Evolutionary conservation across 2,113 vertebrate species (phyloP).

Genomic region (Chiloscyllium plagiosum): DNA sequence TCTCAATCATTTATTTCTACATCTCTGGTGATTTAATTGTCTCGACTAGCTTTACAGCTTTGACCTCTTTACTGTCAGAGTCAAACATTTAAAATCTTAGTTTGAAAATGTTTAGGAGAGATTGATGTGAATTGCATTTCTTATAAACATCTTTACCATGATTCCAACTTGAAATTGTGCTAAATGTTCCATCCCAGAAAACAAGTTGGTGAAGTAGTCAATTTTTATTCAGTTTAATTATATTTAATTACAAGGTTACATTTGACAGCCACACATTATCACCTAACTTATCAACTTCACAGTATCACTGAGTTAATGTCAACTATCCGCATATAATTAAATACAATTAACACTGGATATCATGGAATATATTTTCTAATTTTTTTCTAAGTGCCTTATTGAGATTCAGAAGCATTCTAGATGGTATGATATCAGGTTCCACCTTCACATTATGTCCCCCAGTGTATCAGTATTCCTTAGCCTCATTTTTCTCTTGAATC

Average conservation of each 20-base stretch:
- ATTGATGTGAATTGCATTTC: not conserved
- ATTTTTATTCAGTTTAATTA: too few relatives aligned
- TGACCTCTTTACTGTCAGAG: not conserved
- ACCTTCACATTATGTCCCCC: not conserved
- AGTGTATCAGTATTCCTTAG: not conserved
- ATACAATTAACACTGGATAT: not conserved
- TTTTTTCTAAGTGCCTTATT: not conserved
- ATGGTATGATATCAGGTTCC: not conserved
- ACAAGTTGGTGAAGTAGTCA: too few relatives aligned
- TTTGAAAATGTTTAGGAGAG: not conserved
- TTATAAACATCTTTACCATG: not conserved
- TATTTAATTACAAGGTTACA: too few relatives aligned
- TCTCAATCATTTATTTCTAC: slow-evolving; percentile 23
- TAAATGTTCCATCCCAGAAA: not conserved
- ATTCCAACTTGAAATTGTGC: not conserved
- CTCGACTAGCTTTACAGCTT: not conserved
- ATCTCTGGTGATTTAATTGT: slow-evolving; percentile 19
- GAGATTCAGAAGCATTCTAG: not conserved
- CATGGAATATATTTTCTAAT: not conserved
- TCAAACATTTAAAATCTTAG: not conserved
- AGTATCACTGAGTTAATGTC: too few relatives aligned
- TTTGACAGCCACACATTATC: too few relatives aligned
- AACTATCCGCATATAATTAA: too few relatives aligned
- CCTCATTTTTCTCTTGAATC: not conserved
- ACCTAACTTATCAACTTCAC: too few relatives aligned